A percentile compares a stretch with the other conserved stretches of the same genome.
Evolutionary conservation across 2,888 invertebrate species (phyloP).

Genomic region (Phorcus lineatus): DNA sequence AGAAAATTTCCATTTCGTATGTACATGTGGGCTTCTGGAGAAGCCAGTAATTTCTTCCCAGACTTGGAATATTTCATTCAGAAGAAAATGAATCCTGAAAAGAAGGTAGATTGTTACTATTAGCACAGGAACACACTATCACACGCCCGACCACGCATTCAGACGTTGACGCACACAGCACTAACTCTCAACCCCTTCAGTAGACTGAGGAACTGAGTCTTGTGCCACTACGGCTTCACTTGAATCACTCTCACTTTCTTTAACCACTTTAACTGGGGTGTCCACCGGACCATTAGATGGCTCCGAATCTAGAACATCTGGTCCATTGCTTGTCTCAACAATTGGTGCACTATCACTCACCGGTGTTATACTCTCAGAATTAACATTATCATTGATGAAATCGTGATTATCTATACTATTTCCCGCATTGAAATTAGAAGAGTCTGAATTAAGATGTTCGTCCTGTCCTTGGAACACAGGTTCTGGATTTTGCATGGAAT

Average conservation of each 20-base stretch:
- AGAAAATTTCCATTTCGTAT: too few relatives aligned
- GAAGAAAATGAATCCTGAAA: too few relatives aligned
- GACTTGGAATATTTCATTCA: too few relatives aligned
- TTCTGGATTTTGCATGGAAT: background rate
- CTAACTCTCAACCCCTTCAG: too few relatives aligned
- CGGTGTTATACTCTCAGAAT: background rate
- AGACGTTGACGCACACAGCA: too few relatives aligned
- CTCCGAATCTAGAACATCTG: background rate
- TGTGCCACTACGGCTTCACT: too few relatives aligned
- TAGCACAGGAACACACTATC: too few relatives aligned
- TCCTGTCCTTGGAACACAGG: background rate
- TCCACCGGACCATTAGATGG: background rate
- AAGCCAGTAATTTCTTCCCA: too few relatives aligned
- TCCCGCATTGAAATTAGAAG: background rate
- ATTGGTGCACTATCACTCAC: background rate
- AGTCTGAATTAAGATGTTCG: background rate
- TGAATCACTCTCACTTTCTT: background rate
- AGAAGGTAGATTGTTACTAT: too few relatives aligned
- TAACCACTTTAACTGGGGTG: background rate
- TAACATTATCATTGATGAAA: background rate
- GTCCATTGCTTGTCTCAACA: background rate
- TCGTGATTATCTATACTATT: background rate
- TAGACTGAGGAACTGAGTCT: too few relatives aligned
- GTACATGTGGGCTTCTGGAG: too few relatives aligned
- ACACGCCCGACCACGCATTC: too few relatives aligned